Percentiles rank a stretch among this genome's conserved stretches.
These are phyloP conservation scores for Operophtera brumata DNA, from an alignment of 2,888 invertebrate genomes.

Conservation along the genomic window DNA sequence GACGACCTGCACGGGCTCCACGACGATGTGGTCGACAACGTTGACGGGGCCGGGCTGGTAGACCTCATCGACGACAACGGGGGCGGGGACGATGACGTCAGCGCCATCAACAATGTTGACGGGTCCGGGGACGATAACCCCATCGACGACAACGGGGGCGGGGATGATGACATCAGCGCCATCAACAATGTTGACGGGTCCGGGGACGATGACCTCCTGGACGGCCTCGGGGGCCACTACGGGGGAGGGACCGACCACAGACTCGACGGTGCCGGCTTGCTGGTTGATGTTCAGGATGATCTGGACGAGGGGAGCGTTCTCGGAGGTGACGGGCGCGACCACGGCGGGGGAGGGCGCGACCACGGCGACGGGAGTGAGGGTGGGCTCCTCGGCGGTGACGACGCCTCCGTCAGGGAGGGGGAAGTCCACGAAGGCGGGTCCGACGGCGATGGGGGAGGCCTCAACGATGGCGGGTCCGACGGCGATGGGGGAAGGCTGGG, in stretches of 20 bases:
- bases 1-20: conserved; percentile 26
- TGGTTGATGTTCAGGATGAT: conserved; percentile 43
- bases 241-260: conserved; percentile 13
- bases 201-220: conserved; percentile 7
- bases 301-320: conserved; percentile 38
- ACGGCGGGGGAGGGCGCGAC: conserved; percentile 7
- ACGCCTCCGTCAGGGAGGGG: conserved; percentile 36
- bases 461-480: conserved; percentile 31
- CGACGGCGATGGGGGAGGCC: conserved; percentile 27
- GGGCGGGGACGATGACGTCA: conserved; percentile 2
- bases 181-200: conserved; percentile 23
- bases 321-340: conserved; percentile 7
- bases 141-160: conserved; percentile 24
- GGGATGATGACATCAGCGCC: conserved; percentile 1
- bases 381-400: conserved; percentile 25
- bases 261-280: conserved; percentile 12
- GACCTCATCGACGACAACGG: conserved; percentile 21
- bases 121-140: conserved; percentile 13
- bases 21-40: conserved; percentile 26
- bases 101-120: conserved; percentile 17
- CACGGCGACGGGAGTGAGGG: conserved; percentile 33
- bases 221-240: conserved; percentile 9
- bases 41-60: conserved; percentile 16
- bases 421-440: conserved; percentile 32
- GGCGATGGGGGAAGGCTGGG: conserved; percentile 27